Evolutionary conservation across 2,888 invertebrate species (phyloP).

Genomic region (Hymenopus coronatus): DNA sequence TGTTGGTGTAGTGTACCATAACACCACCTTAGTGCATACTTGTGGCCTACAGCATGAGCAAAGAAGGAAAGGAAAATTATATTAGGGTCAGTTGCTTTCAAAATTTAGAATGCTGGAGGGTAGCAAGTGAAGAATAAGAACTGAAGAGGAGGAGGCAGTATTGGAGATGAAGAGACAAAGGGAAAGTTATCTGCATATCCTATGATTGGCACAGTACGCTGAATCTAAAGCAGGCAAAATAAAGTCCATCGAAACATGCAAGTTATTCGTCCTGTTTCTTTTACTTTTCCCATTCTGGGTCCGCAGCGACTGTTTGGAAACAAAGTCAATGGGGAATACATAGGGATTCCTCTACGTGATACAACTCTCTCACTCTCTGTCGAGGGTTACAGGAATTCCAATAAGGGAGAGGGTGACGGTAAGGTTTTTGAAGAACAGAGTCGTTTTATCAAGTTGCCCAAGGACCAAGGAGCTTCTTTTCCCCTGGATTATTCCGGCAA

Average conservation of each 20-base stretch:
- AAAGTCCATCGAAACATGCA: background rate
- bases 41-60: background rate
- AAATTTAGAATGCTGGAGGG: background rate
- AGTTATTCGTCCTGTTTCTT: background rate
- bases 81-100: background rate
- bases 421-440: no score
- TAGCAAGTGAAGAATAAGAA: background rate
- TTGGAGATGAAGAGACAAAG: background rate
- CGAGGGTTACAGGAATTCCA: no score
- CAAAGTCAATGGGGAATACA: background rate
- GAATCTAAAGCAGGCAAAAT: background rate
- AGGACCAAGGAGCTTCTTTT: background rate
- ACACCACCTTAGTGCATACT: no score
- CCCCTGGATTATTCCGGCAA: background rate
- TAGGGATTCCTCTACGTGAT: background rate
- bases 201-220: background rate
- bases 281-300: background rate
- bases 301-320: background rate
- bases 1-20: no score
- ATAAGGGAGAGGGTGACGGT: no score
- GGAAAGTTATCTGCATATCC: background rate
- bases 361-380: no score
- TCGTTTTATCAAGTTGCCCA: background rate
- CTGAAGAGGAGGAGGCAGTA: background rate
- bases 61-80: background rate